These are phyloP conservation scores for Cranoglanis bouderius DNA, from an alignment of 2,113 vertebrate genomes.

Conservation along the genomic window DNA sequence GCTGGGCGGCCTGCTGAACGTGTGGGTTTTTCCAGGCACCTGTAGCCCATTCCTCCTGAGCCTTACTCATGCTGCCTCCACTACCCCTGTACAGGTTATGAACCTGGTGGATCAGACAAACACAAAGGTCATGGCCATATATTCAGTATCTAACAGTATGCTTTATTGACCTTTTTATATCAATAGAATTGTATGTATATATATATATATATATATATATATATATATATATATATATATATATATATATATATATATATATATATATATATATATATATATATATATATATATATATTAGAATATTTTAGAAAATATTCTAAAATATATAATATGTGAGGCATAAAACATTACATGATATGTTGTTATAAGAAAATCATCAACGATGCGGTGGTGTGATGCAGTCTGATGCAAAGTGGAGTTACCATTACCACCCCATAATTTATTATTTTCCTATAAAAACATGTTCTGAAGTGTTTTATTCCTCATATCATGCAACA, in stretches of 20 bases:
- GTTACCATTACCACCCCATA: not conserved
- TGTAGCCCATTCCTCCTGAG: conserved; percentile 93
- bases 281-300: too few species aligned
- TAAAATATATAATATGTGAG: not conserved
- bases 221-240: too few species aligned
- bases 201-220: too few species aligned
- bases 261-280: too few species aligned
- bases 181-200: not conserved
- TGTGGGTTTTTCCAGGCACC: conserved; percentile 97
- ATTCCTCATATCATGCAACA: too few species aligned
- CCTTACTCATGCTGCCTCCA: conserved; percentile 92
- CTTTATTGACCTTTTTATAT: not conserved
- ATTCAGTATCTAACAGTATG: not conserved
- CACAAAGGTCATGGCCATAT: not conserved
- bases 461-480: not conserved
- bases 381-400: not conserved
- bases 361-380: too few species aligned
- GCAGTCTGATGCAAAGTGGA: not conserved
- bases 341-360: not conserved
- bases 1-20: conserved; percentile 88
- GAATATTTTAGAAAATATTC: too few species aligned
- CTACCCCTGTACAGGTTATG: conserved; percentile 96
- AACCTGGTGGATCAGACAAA: conserved; percentile 78
- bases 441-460: too few species aligned
- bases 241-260: too few species aligned